Percentiles rank a stretch among this genome's conserved stretches.
phyloP scores from a whole-genome alignment of 2,113 vertebrate genomes.

The Lethenteron reissneri region DNA sequence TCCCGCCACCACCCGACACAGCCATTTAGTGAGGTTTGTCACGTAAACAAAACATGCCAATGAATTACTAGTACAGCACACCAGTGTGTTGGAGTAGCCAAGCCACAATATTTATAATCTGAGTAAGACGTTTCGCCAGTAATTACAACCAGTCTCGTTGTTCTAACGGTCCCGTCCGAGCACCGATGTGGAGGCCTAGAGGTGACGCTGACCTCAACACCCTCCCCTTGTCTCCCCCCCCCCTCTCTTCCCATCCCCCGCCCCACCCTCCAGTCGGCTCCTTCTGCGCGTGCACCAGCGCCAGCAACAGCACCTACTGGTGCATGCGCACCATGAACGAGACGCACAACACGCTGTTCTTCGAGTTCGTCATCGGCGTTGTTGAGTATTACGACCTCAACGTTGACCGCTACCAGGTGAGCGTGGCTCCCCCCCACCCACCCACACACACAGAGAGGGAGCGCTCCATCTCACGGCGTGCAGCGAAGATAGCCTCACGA shows the following conservation, averaged over 20 bases:
- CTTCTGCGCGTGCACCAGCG: conserved; percentile 91
- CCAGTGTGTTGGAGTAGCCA: too few relatives aligned
- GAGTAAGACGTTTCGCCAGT: too few relatives aligned
- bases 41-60: too few relatives aligned
- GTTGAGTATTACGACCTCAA: conserved; percentile 91
- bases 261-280: conserved; percentile 45
- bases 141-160: too few relatives aligned
- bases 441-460: background rate
- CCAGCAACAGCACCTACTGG: conserved; percentile 97
- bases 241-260: background rate
- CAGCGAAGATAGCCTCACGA: background rate
- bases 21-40: too few relatives aligned
- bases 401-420: conserved; percentile 81
- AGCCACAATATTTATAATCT: too few relatives aligned
- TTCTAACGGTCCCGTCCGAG: too few relatives aligned
- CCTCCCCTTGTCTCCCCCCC: background rate
- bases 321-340: conserved; percentile 85
- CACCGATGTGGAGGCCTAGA: background rate
- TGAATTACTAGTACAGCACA: too few relatives aligned
- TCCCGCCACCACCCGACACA: too few relatives aligned
- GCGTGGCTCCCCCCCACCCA: background rate
- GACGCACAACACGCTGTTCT: conserved; percentile 92
- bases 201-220: background rate
- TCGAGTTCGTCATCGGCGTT: conserved; percentile 91
- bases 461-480: background rate